Evolutionary conservation across 2,113 vertebrate genomes (phyloP).

Genomic region (Laterallus jamaicensis): DNA sequence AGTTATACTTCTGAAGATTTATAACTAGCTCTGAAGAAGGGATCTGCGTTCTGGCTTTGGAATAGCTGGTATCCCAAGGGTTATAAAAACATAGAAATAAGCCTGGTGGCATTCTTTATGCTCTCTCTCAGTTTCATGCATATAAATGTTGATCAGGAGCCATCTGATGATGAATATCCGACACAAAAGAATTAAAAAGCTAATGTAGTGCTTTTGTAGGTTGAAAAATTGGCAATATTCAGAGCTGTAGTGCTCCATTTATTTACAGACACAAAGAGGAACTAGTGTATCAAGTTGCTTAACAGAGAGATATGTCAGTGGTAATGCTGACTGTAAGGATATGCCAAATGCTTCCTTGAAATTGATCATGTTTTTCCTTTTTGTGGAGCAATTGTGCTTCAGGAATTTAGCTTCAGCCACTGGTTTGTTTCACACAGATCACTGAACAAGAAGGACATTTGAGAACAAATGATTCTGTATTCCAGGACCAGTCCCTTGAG

Average conservation of each 20-base stretch:
- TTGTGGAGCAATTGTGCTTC: not conserved
- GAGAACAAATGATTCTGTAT: conserved; percentile 21
- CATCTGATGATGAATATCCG: not conserved
- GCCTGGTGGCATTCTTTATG: not conserved
- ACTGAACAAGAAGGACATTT: not conserved
- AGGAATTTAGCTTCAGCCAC: not conserved
- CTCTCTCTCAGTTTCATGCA: not conserved
- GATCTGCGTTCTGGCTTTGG: not conserved
- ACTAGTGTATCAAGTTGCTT: not conserved
- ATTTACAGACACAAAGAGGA: not conserved
- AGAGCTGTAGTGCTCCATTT: not conserved
- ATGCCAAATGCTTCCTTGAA: not conserved
- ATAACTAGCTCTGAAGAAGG: not conserved
- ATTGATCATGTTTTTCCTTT: not conserved
- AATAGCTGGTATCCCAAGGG: not conserved
- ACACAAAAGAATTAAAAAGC: not conserved
- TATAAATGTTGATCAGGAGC: not conserved
- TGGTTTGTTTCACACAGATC: not conserved
- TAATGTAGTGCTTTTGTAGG: not conserved
- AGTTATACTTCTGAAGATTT: not conserved
- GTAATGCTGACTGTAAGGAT: not conserved
- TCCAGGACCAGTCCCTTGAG: not conserved
- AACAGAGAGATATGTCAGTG: not conserved
- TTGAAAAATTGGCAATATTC: not conserved
- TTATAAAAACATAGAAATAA: not conserved